These are phyloP conservation scores for Eublepharis macularius DNA, from an alignment of 2,113 vertebrate species.

Conservation along the genomic window DNA sequence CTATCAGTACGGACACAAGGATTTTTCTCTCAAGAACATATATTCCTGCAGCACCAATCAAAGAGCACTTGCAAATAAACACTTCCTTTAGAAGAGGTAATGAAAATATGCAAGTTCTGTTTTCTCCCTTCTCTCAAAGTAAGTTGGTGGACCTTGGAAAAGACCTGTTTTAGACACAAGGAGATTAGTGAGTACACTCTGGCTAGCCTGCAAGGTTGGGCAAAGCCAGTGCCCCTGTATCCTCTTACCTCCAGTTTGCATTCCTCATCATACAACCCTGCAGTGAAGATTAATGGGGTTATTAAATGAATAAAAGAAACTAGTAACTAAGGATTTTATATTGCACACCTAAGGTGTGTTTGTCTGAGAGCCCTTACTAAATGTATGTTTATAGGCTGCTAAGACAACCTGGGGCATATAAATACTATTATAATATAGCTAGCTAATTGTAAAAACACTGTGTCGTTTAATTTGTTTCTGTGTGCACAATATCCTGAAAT, in stretches of 20 bases:
- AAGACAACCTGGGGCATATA: constrained; percentile 30
- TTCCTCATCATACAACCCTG: constrained; percentile 18
- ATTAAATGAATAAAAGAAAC: constrained; percentile 41
- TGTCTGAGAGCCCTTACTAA: constrained; percentile 37
- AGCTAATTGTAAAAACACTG: constrained; percentile 33
- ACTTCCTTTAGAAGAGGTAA: not conserved
- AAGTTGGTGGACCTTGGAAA: not conserved
- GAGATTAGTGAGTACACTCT: not conserved
- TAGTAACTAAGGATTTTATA: constrained; percentile 30
- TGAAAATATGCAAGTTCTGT: not conserved
- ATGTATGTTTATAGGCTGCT: constrained; percentile 26
- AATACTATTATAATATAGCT: constrained; percentile 33
- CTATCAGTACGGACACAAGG: not conserved
- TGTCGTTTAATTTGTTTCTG: constrained; percentile 32
- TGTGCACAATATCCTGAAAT: constrained; percentile 32
- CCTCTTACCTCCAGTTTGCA: constrained; percentile 26
- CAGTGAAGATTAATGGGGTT: constrained; percentile 36
- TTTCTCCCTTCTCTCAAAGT: not conserved
- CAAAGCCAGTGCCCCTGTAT: constrained; percentile 21
- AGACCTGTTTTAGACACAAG: not conserved
- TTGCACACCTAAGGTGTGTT: constrained; percentile 40
- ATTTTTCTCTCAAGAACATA: not conserved
- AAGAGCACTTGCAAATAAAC: not conserved
- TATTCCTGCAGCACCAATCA: not conserved
- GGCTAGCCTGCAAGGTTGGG: constrained; percentile 10